These are phyloP conservation scores for Drosophila koepferae DNA, from an alignment of 2,888 invertebrate genomes.

Conservation along the genomic window DNA sequence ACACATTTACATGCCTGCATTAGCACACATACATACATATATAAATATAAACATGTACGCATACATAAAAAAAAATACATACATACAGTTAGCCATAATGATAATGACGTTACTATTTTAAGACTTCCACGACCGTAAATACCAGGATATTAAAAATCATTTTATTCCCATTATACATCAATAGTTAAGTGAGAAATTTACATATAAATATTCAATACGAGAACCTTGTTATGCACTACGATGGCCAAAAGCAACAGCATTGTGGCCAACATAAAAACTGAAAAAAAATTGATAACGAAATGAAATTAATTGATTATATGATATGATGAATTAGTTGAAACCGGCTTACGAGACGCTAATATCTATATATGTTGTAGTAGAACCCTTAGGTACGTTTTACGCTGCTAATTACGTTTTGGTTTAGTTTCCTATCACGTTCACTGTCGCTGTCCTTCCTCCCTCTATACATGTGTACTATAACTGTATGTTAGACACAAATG, in stretches of 20 bases:
- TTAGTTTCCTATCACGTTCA: conserved; percentile 43
- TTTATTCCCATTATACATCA: conserved; percentile 32
- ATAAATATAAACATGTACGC: conserved; percentile 20
- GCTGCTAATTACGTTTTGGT: conserved; percentile 54
- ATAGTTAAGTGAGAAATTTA: conserved; percentile 48
- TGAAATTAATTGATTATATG: background rate
- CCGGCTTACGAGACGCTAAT: conserved; percentile 74
- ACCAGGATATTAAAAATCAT: conserved; percentile 28
- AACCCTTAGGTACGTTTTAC: conserved; percentile 61
- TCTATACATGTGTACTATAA: conserved; percentile 34
- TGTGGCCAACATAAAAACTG: conserved; percentile 26
- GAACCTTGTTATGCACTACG: conserved; percentile 58
- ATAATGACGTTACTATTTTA: conserved; percentile 60
- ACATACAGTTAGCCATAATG: conserved; percentile 53
- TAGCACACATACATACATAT: conserved; percentile 43
- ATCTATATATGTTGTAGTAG: conserved; percentile 72
- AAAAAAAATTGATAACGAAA: conserved; percentile 31
- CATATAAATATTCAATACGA: conserved; percentile 31
- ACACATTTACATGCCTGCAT: conserved; percentile 45
- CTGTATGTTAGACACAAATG: conserved; percentile 60
- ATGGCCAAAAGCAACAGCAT: conserved; percentile 63
- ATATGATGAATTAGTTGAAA: conserved; percentile 29
- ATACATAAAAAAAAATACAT: conserved; percentile 27
- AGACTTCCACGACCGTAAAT: conserved; percentile 54
- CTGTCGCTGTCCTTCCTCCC: background rate